These are phyloP conservation scores for Eulacestoma nigropectus DNA, from an alignment of 2,113 vertebrate genomes.

Conservation along the genomic window DNA sequence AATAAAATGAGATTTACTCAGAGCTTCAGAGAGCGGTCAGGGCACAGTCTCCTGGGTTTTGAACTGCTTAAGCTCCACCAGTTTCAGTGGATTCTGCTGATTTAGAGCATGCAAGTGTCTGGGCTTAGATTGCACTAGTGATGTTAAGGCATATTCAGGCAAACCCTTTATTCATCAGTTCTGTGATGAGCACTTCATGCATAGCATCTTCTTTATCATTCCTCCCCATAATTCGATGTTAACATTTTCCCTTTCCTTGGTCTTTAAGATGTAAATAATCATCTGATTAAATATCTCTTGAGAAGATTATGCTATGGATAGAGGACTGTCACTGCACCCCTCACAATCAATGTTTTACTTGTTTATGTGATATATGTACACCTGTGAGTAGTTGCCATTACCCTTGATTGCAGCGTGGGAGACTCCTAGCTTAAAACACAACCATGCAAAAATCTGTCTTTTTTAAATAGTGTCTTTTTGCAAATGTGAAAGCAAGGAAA, in stretches of 20 bases:
- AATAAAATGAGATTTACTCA: not conserved
- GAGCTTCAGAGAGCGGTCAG: not conserved
- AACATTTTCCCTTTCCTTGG: conserved; percentile 61
- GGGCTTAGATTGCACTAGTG: not conserved
- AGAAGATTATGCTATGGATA: conserved; percentile 71
- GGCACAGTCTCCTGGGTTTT: not conserved
- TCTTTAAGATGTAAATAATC: conserved; percentile 72
- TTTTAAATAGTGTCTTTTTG: conserved; percentile 22
- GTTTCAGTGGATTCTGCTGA: conserved; percentile 28
- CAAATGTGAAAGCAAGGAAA: conserved; percentile 48
- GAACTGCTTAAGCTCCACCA: not conserved
- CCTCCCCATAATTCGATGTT: conserved; percentile 54
- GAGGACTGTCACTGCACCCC: conserved; percentile 53
- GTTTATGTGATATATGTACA: conserved; percentile 70
- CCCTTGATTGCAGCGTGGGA: conserved; percentile 68
- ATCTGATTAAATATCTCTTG: conserved; percentile 70
- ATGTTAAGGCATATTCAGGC: conserved; percentile 43
- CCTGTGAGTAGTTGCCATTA: conserved; percentile 69
- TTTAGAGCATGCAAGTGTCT: conserved; percentile 7
- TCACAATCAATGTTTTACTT: conserved; percentile 69
- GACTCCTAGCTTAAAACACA: conserved; percentile 32
- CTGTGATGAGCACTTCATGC: conserved; percentile 47
- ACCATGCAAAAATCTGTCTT: conserved; percentile 45
- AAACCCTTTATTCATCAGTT: conserved; percentile 60
- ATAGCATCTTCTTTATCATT: conserved; percentile 52